Evolutionary conservation across 2,113 vertebrate species (phyloP), one percentile per base, ranked within the genome.

Genomic region (Thalassarche chlororhynchos): DNA sequence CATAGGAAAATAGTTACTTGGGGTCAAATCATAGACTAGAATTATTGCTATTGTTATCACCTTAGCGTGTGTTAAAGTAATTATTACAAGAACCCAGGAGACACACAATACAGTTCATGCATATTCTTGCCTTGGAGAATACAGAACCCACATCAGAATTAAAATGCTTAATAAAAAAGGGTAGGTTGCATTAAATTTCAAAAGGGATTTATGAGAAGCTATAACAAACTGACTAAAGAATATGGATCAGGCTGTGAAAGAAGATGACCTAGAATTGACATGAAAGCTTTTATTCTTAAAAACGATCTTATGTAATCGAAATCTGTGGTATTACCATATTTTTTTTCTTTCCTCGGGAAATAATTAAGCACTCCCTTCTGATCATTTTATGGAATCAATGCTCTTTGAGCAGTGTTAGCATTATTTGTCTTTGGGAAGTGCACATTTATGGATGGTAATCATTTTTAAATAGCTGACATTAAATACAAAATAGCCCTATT

Each of bases 391-490:
- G 69, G 80, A 76, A 91, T 91, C 65, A 29, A 44, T 87, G 72
- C 61, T 79, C 40, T 71, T 89, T 84, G 54, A 82, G 84, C 64
- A 74, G 55, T 1, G 9, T 69, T 89, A 55, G 72, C 77, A 26
- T 90, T 92, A 90, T 92, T 97, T 95, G 91, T 97, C 80, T 87
- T 81, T 91, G 88, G 61, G 57, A 97, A 92, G 77, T 69, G 83
- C 34, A 36, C 55, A 5, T 66, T 89, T 89, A 65, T 28, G 42
- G 84, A 19, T 68, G 38, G 69, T 29, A 72, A 57, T 86, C 5
- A 47, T 64, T 92, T 96, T 82, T 23, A 55, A 81, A 44, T 29
- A 69, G 65, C 80, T 89, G 74, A 29, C n/a, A 64, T 84, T 10
- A 91, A 29, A 42, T 44, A 49, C 19, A 32, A 82, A 66, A 38